Evolutionary conservation across 1,140 invertebrate species (phyloP).

Genomic region (Ctenoplectra terminalis): DNA sequence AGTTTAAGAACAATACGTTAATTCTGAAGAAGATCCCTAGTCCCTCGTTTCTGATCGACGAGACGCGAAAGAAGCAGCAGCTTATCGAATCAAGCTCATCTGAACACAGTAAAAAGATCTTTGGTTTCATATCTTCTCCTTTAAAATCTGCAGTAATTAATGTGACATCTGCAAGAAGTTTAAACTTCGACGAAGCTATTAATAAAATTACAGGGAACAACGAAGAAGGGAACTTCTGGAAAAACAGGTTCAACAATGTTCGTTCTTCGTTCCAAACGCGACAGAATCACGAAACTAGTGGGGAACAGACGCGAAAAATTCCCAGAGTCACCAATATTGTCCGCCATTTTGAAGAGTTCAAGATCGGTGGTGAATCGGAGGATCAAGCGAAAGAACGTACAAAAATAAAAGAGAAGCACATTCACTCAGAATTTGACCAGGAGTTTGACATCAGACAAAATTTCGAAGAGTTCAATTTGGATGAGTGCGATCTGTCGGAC

Average conservation of each 20-base stretch:
- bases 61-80: slow-evolving; percentile 84
- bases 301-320: slow-evolving; percentile 52
- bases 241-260: slow-evolving; percentile 70
- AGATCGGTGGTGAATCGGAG: slow-evolving; percentile 76
- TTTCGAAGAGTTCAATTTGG: slow-evolving; percentile 91
- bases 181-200: slow-evolving; percentile 72
- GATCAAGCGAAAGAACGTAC: slow-evolving; percentile 54
- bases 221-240: slow-evolving; percentile 68
- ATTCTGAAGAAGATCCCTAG: slow-evolving; percentile 84
- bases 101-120: slow-evolving; percentile 58
- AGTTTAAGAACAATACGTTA: slow-evolving; percentile 85
- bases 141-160: slow-evolving; percentile 45
- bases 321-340: slow-evolving; percentile 76
- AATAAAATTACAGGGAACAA: slow-evolving; percentile 44
- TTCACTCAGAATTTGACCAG: slow-evolving; percentile 70
- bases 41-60: slow-evolving; percentile 86
- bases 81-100: slow-evolving; percentile 18
- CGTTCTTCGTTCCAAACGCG: slow-evolving; percentile 69
- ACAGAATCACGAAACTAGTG: slow-evolving; percentile 49
- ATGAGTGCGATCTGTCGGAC: slow-evolving; percentile 88
- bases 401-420: slow-evolving; percentile 58
- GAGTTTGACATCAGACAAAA: slow-evolving; percentile 89
- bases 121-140: slow-evolving; percentile 56
- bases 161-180: slow-evolving; percentile 56
- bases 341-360: slow-evolving; percentile 81